These are phyloP conservation scores for Ctenosaura bakeri DNA, from an alignment of 2,797 vertebrate genomes.

Conservation along the genomic window DNA sequence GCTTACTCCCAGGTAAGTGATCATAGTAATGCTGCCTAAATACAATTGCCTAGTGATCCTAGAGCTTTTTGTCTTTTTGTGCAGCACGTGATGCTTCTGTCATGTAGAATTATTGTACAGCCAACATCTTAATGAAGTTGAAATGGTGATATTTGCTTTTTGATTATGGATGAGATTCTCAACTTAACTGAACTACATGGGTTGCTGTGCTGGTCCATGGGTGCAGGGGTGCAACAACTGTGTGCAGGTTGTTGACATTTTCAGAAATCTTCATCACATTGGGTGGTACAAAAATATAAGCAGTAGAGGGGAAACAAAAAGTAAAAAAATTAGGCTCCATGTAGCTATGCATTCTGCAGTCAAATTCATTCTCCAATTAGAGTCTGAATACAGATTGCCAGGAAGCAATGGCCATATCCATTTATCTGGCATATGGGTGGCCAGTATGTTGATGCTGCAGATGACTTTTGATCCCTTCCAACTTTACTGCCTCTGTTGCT, in stretches of 20 bases:
- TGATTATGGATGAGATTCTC: neutral
- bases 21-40: neutral
- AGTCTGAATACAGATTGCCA: neutral
- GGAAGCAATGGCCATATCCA: neutral
- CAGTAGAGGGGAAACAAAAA: neutral
- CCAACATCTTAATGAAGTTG: neutral
- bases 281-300: neutral
- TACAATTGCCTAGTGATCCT: neutral
- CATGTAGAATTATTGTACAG: neutral
- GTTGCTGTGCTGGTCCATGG: neutral
- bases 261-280: neutral
- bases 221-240: neutral
- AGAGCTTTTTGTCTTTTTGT: neutral
- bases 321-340: neutral
- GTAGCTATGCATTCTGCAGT: neutral
- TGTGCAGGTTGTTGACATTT: neutral
- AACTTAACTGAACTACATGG: neutral
- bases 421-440: neutral
- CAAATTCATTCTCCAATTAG: neutral
- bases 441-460: neutral
- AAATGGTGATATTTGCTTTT: neutral
- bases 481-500: neutral
- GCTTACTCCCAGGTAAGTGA: neutral
- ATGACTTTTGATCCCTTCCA: slow-evolving; percentile 1
- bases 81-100: neutral